phyloP scores from a whole-genome alignment of 2,888 invertebrate species.

The Caenorhabditis angaria region DNA sequence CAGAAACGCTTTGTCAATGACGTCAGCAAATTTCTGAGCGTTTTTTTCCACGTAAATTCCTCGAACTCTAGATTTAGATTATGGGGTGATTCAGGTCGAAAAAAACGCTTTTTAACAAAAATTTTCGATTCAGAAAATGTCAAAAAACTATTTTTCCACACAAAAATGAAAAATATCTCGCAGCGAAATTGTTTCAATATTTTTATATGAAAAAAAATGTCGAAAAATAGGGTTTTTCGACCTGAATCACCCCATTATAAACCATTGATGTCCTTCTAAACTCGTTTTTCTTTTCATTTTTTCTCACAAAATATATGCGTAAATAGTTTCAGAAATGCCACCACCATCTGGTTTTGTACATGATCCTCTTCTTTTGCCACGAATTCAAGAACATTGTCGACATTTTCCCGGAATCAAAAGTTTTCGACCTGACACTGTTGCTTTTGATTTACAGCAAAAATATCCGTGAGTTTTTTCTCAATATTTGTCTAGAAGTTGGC shows the following conservation, averaged over 20 bases:
- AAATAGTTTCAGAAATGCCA: slow-evolving; percentile 16
- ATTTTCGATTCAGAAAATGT: too few relatives aligned
- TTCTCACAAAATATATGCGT: not conserved
- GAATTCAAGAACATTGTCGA: slow-evolving; percentile 47
- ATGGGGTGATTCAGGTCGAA: too few relatives aligned
- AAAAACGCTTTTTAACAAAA: too few relatives aligned
- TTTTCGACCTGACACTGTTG: slow-evolving; percentile 49
- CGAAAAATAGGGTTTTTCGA: too few relatives aligned
- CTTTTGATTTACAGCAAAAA: slow-evolving; percentile 55
- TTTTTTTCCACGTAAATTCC: too few relatives aligned
- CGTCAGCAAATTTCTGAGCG: too few relatives aligned
- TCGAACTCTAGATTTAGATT: too few relatives aligned
- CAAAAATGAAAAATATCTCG: too few relatives aligned
- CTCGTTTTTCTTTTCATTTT: not conserved
- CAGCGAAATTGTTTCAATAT: too few relatives aligned
- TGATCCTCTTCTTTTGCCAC: slow-evolving; percentile 44
- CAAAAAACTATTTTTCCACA: too few relatives aligned
- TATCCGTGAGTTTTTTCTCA: slow-evolving; percentile 43
- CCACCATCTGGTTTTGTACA: slow-evolving; percentile 28
- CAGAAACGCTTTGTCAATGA: too few relatives aligned
- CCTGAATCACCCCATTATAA: too few relatives aligned
- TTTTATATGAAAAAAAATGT: not conserved
- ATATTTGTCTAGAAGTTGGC: not conserved
- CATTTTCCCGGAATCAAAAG: slow-evolving; percentile 38
- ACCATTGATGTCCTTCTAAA: not conserved